Base-by-base conservation (phyloP, 2,113 vertebrate species). In the Heterotilapia buettikoferi region DNA sequence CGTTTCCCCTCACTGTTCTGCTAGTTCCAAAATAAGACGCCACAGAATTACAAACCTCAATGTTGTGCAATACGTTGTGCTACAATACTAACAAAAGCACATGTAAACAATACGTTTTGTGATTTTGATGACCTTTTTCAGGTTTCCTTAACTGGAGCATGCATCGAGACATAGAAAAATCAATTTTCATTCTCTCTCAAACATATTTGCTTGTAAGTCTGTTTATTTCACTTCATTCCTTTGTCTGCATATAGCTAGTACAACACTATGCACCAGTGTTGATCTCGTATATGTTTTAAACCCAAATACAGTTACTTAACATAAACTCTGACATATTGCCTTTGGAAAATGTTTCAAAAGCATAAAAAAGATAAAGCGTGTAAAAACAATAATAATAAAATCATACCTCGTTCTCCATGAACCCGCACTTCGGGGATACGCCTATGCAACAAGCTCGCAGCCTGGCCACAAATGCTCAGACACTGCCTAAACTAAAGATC, bases 341-440 rank as follows among this genome's bases (percentile, higher is more conserved):
- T 29, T 26, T 26, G n/a, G 45, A 26, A 10, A 38, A 26, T 10
- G 6, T 36, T 52, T 78, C 33, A 10, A 76, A 47, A 31, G 12
- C 54, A 50, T n/a, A 57, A 26, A 61, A 82, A 82, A 33, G 19
- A 81, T 33, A 21, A 82, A 68, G 9, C 11, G 18, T 84, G 56
- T 45, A 29, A 79, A 86, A 68, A 38, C 38, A 68, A 66, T 57
- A 54, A 56, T 31, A 38, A 66, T n/a, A 40, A 80, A 82, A 38
- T 53, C 95, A 83, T 96, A 97, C 97, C 97, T 97, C 97, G 5
- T 86, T 89, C 88, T 97, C 97, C 97, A 97, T 97, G 93, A 91
- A 83, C 73, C 13, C 71, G 40, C 33, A 36, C 11, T 18, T 59
- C 33, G 33, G n/a, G 19, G 54, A n/a, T 43, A 24, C 3, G 9